Conservation (phyloP, 2,797 vertebrate genomes). For the Pangasius sanitwongsei region DNA sequence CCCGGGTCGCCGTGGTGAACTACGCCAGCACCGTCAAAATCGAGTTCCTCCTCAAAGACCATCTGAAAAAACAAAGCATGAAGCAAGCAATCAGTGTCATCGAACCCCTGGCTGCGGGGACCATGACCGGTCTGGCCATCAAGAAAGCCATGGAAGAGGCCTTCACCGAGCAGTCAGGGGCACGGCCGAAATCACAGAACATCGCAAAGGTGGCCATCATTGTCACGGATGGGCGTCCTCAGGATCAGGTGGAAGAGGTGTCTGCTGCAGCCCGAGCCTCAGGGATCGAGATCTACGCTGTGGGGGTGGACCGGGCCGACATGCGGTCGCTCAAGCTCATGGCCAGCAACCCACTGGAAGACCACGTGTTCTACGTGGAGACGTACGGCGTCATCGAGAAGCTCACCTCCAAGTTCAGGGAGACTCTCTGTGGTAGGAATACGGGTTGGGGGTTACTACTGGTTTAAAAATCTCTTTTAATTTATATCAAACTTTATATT, state of each 20-base stretch:
- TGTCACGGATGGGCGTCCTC: constrained; percentile 92
- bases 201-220: constrained; percentile 90
- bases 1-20: constrained; percentile 90
- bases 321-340: constrained; percentile 84
- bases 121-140: constrained; percentile 94
- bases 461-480: not conserved
- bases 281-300: constrained; percentile 80
- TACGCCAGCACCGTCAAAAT: constrained; percentile 95
- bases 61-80: constrained; percentile 80
- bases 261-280: constrained; percentile 71
- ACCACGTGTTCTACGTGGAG: constrained; percentile 94
- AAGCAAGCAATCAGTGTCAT: constrained; percentile 87
- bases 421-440: constrained; percentile 86
- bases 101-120: constrained; percentile 92
- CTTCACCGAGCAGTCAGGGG: constrained; percentile 89
- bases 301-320: constrained; percentile 89
- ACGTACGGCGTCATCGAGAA: constrained; percentile 94
- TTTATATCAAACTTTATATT: not conserved
- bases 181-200: constrained; percentile 81
- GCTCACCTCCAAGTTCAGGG: constrained; percentile 88
- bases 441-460: not conserved
- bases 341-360: constrained; percentile 88
- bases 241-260: constrained; percentile 85
- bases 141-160: constrained; percentile 90
- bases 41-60: constrained; percentile 89